A percentile compares a stretch with the other conserved stretches of the same genome.
phyloP scores from a whole-genome alignment of 1,140 invertebrate genomes.

The Charaxes varanes region DNA sequence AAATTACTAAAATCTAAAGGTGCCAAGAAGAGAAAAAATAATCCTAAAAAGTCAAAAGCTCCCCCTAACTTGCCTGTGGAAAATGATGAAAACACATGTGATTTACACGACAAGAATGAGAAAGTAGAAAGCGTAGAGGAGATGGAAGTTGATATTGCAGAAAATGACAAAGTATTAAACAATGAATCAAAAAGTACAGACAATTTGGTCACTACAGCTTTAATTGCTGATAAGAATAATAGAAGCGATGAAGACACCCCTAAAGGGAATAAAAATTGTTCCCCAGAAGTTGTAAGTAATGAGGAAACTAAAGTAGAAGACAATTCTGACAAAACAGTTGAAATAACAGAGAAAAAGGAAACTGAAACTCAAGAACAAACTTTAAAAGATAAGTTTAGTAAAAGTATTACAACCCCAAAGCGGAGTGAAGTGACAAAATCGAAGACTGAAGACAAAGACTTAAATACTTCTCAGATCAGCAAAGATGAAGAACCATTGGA shows the following conservation, averaged over 20 bases:
- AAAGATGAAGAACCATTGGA: conserved; percentile 33
- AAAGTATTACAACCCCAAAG: conserved; percentile 24
- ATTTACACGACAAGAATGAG: conserved; percentile 4
- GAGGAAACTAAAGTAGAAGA: not conserved
- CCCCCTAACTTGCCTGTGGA: conserved; percentile 5
- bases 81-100: conserved; percentile 8
- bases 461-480: conserved; percentile 31
- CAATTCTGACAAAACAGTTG: conserved; percentile 1
- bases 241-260: conserved; percentile 2
- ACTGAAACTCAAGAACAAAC: not conserved
- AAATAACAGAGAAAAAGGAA: conserved; percentile 5
- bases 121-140: conserved; percentile 13
- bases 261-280: conserved; percentile 6
- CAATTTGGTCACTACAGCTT: not conserved
- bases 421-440: conserved; percentile 28
- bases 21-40: conserved; percentile 38
- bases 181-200: conserved; percentile 1
- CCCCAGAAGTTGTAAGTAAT: conserved; percentile 5
- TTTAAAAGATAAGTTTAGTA: not conserved
- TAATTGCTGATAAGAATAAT: conserved; percentile 3
- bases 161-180: not conserved
- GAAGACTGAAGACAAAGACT: conserved; percentile 26
- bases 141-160: conserved; percentile 15
- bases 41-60: not conserved
- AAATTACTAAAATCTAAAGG: conserved; percentile 45